Evolutionary conservation across 92 coral and sea anemone species (phyloP), one percentile per base, ranked within the genome.

Genomic region (Palythoa grandiflora): DNA sequence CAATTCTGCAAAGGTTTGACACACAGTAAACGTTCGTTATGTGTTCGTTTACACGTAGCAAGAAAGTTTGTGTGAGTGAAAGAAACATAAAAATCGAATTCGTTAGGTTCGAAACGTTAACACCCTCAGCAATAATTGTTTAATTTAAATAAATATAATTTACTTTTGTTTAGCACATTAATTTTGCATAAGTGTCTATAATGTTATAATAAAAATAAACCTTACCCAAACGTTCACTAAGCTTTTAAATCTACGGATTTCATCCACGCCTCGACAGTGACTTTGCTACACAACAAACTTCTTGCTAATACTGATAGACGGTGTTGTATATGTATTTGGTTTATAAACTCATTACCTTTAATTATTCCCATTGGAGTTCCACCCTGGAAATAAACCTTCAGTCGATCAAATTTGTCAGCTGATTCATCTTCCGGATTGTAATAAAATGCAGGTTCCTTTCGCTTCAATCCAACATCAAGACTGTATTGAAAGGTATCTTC

Each of bases 291-390:
- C 1, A 11, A 13, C 36, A 54, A 11, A 0, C 8, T 17, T 17
- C 6, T 0, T 3, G 6, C 70, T 63, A 63, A 63, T n/a, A 63
- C 5, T 63, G 6, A 2, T 17, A 5, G 6, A 17, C 28, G 0
- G 28, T 28, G 28, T 28, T 28, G 28, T 28, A 8, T 16, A 28
- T 63, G 10, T 63, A n/a, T 16, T 63, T 19, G 70, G 35, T 63
- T 17, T n/a, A 17, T 2, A 60, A 60, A 6, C 2, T 80, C n/a
- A 19, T 9, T 8, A 81, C 86, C 86, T 66, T 81, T 81, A 28
- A 66, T 66, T 44, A 81, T 81, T 66, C 86, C 86, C 86, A 81
- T 81, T 2, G 86, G 86, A 47, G 86, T 81, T 81, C 75, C 86
- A 19, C 61, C 75, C 61, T 81, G 86, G 74, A 81, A 81, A 68